phyloP scores from a whole-genome alignment of 1,140 invertebrate species.

The Bombus polaris region DNA sequence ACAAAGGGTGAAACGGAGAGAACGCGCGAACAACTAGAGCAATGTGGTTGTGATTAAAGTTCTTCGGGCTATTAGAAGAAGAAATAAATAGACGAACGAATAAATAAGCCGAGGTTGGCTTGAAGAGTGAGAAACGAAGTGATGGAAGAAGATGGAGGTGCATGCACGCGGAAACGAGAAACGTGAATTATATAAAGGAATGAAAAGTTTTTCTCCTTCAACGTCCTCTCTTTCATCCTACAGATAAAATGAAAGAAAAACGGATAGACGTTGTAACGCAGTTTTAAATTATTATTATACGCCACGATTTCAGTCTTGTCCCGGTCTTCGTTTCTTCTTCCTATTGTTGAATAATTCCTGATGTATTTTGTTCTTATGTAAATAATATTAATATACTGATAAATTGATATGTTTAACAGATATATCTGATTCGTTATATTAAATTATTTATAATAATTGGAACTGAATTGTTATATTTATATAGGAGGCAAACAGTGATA shows the following conservation, averaged over 20 bases:
- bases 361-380: neutral
- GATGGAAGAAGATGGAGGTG: neutral
- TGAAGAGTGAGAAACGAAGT: neutral
- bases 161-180: conserved; percentile 15
- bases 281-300: conserved; percentile 37
- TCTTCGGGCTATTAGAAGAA: conserved; percentile 9
- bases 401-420: too few relatives aligned
- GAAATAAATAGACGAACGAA: conserved; percentile 1
- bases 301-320: conserved; percentile 1
- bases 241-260: neutral
- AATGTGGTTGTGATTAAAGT: conserved; percentile 33
- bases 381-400: too few relatives aligned
- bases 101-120: conserved; percentile 9
- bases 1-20: conserved; percentile 45
- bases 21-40: conserved; percentile 3
- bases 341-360: neutral
- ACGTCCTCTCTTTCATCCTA: neutral
- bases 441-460: too few relatives aligned
- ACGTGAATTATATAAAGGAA: conserved; percentile 45
- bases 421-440: too few relatives aligned
- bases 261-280: conserved; percentile 34
- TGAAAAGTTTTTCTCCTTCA: conserved; percentile 42
- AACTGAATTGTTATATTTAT: too few relatives aligned
- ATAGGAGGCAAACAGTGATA: too few relatives aligned
- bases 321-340: neutral